A percentile compares a stretch with the other conserved stretches of the same genome.
phyloP scores from a whole-genome alignment of 1,140 invertebrate species.

The Drosophila kepulauana region DNA sequence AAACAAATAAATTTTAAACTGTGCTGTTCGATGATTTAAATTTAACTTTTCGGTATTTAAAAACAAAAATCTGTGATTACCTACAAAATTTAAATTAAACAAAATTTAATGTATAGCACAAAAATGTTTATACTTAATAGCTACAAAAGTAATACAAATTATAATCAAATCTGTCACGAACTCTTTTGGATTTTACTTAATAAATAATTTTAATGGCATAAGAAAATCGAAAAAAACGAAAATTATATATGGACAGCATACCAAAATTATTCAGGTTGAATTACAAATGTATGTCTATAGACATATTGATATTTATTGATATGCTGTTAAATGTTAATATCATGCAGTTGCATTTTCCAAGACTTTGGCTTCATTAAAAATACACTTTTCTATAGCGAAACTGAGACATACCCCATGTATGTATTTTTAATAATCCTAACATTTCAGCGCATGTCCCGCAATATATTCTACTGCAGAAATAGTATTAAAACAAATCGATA shows the following conservation, averaged over 20 bases:
- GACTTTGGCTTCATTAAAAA: slow-evolving; percentile 56
- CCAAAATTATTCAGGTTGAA: slow-evolving; percentile 21
- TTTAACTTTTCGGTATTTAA: slow-evolving; percentile 80
- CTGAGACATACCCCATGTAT: slow-evolving; percentile 22
- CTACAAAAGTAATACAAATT: slow-evolving; percentile 39
- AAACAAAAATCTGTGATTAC: slow-evolving; percentile 85
- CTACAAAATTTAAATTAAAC: slow-evolving; percentile 82
- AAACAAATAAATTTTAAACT: slow-evolving; percentile 68
- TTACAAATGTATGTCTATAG: slow-evolving; percentile 8
- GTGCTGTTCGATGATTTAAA: slow-evolving; percentile 76
- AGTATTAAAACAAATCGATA: slow-evolving; percentile 23
- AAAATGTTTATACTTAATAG: slow-evolving; percentile 56
- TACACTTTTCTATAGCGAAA: slow-evolving; percentile 23
- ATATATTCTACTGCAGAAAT: slow-evolving; percentile 38
- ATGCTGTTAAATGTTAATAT: slow-evolving; percentile 51
- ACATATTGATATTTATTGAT: slow-evolving; percentile 14
- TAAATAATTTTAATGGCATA: slow-evolving; percentile 25
- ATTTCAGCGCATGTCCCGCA: slow-evolving; percentile 42
- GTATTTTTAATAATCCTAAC: slow-evolving; percentile 13
- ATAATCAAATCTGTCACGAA: slow-evolving; percentile 43
- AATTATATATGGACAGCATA: slow-evolving; percentile 13
- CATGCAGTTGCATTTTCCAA: slow-evolving; percentile 73
- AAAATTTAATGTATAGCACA: slow-evolving; percentile 75
- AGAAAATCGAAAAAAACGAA: slow-evolving; percentile 33
- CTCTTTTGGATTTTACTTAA: slow-evolving; percentile 40